Evolutionary conservation across 1,140 invertebrate species (phyloP).

Genomic region (Caerostris darwini): DNA sequence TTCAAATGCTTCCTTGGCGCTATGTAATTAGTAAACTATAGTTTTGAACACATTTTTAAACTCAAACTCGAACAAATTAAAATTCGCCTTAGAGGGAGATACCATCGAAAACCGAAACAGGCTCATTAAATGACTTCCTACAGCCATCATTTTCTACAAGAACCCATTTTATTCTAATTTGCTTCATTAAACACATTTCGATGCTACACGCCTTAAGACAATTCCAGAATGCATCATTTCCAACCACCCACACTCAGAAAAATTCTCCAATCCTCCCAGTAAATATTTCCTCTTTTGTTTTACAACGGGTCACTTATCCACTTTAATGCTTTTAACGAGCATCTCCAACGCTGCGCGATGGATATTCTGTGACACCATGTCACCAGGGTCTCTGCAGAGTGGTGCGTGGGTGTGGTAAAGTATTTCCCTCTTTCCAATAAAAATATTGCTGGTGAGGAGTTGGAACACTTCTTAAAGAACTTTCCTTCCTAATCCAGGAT

Average conservation of each 20-base stretch:
- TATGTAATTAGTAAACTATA: too few relatives aligned
- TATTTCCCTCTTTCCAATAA: background rate
- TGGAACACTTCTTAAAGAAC: constrained; percentile 18
- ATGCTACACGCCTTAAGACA: too few relatives aligned
- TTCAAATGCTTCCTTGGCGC: too few relatives aligned
- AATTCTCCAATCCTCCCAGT: background rate
- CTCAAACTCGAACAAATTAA: too few relatives aligned
- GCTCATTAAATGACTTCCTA: too few relatives aligned
- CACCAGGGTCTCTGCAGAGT: background rate
- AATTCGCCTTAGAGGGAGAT: too few relatives aligned
- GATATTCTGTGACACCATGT: constrained; percentile 17
- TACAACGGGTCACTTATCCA: constrained; percentile 30
- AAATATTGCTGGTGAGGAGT: background rate
- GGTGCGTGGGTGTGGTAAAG: background rate
- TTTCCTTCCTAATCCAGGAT: constrained; percentile 22
- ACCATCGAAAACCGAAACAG: too few relatives aligned
- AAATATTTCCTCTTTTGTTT: constrained; percentile 32
- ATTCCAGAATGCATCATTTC: too few relatives aligned
- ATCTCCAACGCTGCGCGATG: background rate
- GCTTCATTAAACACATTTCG: too few relatives aligned
- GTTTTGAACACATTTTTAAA: too few relatives aligned
- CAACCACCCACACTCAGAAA: background rate
- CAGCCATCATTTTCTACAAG: too few relatives aligned
- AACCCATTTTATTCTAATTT: too few relatives aligned
- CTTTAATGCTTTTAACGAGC: constrained; percentile 63